These are phyloP conservation scores for Boleophthalmus pectinirostris DNA, from an alignment of 2,113 vertebrate species.

Conservation along the genomic window DNA sequence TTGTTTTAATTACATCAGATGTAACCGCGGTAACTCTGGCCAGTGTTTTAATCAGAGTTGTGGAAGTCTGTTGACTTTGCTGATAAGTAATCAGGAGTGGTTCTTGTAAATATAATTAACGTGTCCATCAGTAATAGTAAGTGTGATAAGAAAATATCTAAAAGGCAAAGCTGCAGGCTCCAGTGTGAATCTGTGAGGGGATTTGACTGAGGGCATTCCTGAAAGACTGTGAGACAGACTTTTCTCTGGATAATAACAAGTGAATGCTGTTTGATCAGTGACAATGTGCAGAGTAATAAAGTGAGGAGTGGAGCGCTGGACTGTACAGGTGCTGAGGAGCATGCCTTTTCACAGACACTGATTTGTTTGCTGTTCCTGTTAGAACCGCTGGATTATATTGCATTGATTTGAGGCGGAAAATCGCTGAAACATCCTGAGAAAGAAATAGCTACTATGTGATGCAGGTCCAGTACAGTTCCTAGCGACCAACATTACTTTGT, in stretches of 20 bases:
- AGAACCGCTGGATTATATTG: neutral
- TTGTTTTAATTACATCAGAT: neutral
- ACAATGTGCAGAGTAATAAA: neutral
- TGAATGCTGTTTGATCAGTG: conserved; percentile 12
- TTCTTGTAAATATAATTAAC: conserved; percentile 35
- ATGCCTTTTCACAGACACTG: neutral
- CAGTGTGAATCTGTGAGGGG: conserved; percentile 28
- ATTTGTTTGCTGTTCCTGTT: neutral
- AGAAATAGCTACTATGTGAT: neutral
- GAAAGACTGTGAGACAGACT: conserved; percentile 3
- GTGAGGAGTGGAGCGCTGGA: neutral
- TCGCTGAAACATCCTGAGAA: neutral
- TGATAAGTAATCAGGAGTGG: conserved; percentile 12
- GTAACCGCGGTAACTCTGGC: neutral
- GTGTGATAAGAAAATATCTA: conserved; percentile 29
- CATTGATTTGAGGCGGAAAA: neutral
- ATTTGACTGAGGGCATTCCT: conserved; percentile 18
- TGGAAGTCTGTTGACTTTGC: conserved; percentile 4
- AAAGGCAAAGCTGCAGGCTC: conserved; percentile 16
- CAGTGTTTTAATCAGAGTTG: conserved; percentile 2
- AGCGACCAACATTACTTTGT: neutral
- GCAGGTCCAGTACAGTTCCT: neutral
- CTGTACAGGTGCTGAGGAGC: too few species aligned
- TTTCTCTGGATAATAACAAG: conserved; percentile 6
- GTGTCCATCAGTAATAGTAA: conserved; percentile 28